Percentiles rank a stretch among this genome's conserved stretches.
Evolutionary conservation across 2,888 invertebrate species (phyloP).

Genomic region (Podabrus alpinus): DNA sequence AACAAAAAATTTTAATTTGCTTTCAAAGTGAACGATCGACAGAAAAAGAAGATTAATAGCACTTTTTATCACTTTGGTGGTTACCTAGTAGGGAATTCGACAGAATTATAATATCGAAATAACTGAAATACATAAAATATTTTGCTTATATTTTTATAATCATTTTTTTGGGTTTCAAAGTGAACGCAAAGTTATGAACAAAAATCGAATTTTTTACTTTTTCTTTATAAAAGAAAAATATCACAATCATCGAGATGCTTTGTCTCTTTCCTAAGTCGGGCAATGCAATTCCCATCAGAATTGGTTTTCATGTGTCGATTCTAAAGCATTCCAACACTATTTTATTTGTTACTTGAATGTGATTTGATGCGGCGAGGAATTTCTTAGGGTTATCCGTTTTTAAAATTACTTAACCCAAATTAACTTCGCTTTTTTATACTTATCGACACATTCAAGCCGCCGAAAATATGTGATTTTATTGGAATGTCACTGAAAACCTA

Average conservation of each 20-base stretch:
- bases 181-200: neutral
- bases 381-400: conserved; percentile 1
- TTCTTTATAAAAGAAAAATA: conserved; percentile 1
- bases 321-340: conserved; percentile 11
- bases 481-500: too few relatives aligned
- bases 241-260: conserved; percentile 3
- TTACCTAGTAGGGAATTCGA: neutral
- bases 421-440: neutral
- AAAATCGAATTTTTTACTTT: neutral
- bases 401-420: conserved; percentile 1
- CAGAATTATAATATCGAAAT: neutral
- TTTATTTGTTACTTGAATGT: conserved; percentile 10
- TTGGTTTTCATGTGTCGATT: conserved; percentile 16
- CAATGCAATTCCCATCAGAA: conserved; percentile 12
- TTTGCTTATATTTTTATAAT: neutral
- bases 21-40: neutral
- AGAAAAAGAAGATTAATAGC: conserved; percentile 2
- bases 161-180: neutral
- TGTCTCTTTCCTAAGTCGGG: conserved; percentile 5
- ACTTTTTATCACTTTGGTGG: neutral
- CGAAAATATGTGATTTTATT: too few relatives aligned
- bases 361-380: conserved; percentile 4
- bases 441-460: too few relatives aligned
- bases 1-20: conserved; percentile 1
- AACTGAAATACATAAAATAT: neutral